These are phyloP conservation scores for Hirtodrosophila trivittata DNA, from an alignment of 2,888 invertebrate genomes.

Conservation along the genomic window DNA sequence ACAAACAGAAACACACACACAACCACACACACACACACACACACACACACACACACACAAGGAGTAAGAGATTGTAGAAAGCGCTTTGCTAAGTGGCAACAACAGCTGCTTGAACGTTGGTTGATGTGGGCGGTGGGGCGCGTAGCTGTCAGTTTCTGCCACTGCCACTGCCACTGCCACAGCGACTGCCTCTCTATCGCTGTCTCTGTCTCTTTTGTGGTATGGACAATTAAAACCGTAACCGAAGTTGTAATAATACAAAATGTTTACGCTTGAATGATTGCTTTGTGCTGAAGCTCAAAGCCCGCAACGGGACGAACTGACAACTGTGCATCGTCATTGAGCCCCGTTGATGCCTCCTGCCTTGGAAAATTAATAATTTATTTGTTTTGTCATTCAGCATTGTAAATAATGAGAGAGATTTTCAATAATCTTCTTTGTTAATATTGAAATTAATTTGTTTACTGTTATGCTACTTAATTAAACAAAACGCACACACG, in stretches of 20 bases:
- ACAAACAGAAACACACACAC: slow-evolving; percentile 12
- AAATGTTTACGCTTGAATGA: slow-evolving; percentile 77
- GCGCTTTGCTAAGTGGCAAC: slow-evolving; percentile 52
- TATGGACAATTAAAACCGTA: slow-evolving; percentile 74
- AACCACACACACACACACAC: background rate
- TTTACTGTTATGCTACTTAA: slow-evolving; percentile 79
- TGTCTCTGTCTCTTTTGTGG: slow-evolving; percentile 48
- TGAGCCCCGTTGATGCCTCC: slow-evolving; percentile 35
- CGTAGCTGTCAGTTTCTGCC: no score
- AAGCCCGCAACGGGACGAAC: slow-evolving; percentile 8
- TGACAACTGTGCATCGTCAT: slow-evolving; percentile 59
- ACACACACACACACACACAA: slow-evolving; percentile 6
- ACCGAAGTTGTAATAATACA: slow-evolving; percentile 75
- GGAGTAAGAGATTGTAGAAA: slow-evolving; percentile 66
- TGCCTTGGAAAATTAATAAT: slow-evolving; percentile 71
- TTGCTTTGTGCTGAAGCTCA: slow-evolving; percentile 60
- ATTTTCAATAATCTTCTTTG: slow-evolving; percentile 80
- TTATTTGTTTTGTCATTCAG: slow-evolving; percentile 79
- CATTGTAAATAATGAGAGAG: slow-evolving; percentile 78
- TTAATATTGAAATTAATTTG: slow-evolving; percentile 80
- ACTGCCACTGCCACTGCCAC: no score
- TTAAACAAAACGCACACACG: slow-evolving; percentile 68
- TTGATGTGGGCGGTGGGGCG: slow-evolving; percentile 14
- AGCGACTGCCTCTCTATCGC: no score
- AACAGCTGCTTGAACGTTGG: slow-evolving; percentile 39